Conservation (phyloP, 2,113 vertebrate species). For the Rhodinocichla rosea region DNA sequence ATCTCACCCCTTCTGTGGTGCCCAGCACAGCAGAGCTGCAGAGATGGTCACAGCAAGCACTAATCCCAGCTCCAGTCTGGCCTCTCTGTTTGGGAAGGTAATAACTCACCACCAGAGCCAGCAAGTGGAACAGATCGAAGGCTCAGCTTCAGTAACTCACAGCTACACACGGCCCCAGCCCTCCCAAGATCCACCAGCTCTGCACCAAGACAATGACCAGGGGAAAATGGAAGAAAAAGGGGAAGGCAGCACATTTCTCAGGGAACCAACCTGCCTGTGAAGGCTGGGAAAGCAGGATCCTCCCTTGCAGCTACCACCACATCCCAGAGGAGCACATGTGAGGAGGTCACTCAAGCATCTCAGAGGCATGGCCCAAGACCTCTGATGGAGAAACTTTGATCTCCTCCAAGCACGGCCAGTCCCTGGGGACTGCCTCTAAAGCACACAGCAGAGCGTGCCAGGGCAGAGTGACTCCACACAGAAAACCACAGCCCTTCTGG, state of each 20-base stretch:
- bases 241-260: neutral
- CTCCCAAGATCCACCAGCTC: neutral
- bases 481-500: neutral
- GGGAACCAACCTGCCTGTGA: accelerated
- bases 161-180: accelerated
- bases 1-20: neutral
- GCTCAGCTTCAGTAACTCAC: accelerated
- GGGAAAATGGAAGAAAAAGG: neutral
- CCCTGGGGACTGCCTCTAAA: neutral
- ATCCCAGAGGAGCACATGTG: neutral
- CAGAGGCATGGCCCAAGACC: neutral
- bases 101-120: neutral
- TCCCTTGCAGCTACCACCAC: neutral
- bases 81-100: neutral
- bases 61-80: neutral
- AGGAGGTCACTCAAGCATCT: neutral
- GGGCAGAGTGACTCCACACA: neutral
- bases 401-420: neutral
- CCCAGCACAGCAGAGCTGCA: neutral
- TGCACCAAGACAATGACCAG: neutral
- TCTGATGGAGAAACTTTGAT: neutral
- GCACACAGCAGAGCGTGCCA: neutral
- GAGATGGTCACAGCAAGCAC: neutral
- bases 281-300: neutral
- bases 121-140: neutral